These are phyloP conservation scores for Clarias gariepinus DNA, from an alignment of 2,113 vertebrate species.

Conservation along the genomic window DNA sequence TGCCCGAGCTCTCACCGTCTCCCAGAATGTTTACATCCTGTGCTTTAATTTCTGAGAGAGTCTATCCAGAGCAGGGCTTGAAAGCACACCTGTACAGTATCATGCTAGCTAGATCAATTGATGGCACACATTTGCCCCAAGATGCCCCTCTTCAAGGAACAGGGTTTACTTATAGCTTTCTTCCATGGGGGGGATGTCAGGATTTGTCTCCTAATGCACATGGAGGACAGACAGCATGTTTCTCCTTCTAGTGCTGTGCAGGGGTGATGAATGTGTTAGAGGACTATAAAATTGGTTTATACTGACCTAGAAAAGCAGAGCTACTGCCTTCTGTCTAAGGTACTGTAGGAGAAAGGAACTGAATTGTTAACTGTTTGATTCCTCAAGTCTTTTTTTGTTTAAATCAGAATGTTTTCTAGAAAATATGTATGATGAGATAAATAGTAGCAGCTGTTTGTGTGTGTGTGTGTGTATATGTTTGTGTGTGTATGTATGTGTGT, in stretches of 20 bases:
- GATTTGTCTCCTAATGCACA: conserved; percentile 24
- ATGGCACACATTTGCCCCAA: neutral
- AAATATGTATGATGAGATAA: neutral
- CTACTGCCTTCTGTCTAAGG: conserved; percentile 17
- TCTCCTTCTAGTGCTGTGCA: neutral
- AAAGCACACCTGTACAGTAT: neutral
- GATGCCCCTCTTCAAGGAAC: neutral
- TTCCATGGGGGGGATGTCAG: conserved; percentile 8
- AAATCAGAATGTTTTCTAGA: neutral
- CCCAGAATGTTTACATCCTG: neutral
- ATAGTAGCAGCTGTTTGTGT: too few species aligned
- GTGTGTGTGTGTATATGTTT: too few species aligned
- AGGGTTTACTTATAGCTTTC: conserved; percentile 2
- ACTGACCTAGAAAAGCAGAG: conserved; percentile 52
- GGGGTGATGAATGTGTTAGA: conserved; percentile 55
- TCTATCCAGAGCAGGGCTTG: neutral
- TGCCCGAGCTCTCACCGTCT: too few species aligned
- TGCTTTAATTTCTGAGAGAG: neutral
- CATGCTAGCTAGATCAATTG: neutral
- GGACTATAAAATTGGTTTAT: conserved; percentile 40
- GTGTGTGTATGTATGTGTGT: too few species aligned
- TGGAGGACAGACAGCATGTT: conserved; percentile 35
- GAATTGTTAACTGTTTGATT: neutral
- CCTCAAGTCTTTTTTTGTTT: neutral
- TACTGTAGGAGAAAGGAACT: neutral